Base-by-base conservation (phyloP, 1,140 invertebrate species). In the Neotoxoptera formosana region DNA sequence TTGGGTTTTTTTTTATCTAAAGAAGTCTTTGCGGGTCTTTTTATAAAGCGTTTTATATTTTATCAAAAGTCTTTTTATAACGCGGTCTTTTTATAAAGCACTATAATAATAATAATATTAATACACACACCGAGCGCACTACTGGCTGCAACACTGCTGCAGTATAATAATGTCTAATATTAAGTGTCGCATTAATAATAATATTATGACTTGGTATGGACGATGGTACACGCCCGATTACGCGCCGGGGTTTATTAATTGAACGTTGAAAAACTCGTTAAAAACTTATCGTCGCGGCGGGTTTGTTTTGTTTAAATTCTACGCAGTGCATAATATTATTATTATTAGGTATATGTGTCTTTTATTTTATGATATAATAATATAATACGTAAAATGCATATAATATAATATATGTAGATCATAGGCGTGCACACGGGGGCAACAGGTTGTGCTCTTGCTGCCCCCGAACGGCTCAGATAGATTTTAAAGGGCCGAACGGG, bases 31-130 rank as follows among this genome's bases (percentile, higher is more conserved):
- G 3, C 30, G 30, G 45, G 45, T 48, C 45, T 47, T 87, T 47
- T 47, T 87, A 87, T 87, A 87, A 25, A 87, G 9, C 45, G n/a
- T n/a, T n/a, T n/a, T n/a, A n/a, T n/a, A n/a, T 51, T 87, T 87
- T 48, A 45, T 45, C 84, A 45, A 11, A 87, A 45, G 2, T 25
- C n/a, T n/a, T n/a, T n/a, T n/a, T n/a, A n/a, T n/a, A n/a, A n/a
- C n/a, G 3, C 30, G 30, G 45, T 48, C 45, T 47, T 87, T 47
- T 47, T 87, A 87, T 87, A 87, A 25, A 87, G 9, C 45, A 20
- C 30, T 87, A 87, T 47, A 45, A 20, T 87, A n/a, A 21, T n/a
- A n/a, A n/a, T n/a, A n/a, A n/a, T n/a, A n/a, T n/a, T n/a, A n/a
- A n/a, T n/a, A n/a, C n/a, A 87, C 48, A 41, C 34, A 9, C 41